phyloP scores from a whole-genome alignment of 2,797 vertebrate genomes.

The Nannoperca australis region DNA sequence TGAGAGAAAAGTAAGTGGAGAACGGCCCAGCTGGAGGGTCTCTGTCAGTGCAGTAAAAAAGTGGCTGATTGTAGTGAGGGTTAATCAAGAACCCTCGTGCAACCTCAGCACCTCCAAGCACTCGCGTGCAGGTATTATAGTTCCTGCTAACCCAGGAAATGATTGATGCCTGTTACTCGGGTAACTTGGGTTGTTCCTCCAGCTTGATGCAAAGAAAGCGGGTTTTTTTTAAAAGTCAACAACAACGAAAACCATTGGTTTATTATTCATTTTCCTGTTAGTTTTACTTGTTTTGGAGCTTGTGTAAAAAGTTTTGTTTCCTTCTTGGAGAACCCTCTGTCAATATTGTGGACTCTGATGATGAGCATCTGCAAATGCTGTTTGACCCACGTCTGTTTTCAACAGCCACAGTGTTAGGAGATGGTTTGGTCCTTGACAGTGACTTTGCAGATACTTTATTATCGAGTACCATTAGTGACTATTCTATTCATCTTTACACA shows the following conservation, averaged over 20 bases:
- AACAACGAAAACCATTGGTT: not conserved
- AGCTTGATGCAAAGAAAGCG: conserved; percentile 39
- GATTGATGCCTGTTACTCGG: conserved; percentile 27
- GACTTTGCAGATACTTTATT: conserved; percentile 48
- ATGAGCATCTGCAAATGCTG: conserved; percentile 23
- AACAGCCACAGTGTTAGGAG: not conserved
- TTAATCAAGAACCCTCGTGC: conserved; percentile 13
- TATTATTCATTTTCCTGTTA: conserved; percentile 24
- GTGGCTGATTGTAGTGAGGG: conserved; percentile 25
- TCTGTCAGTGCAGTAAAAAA: conserved; percentile 21
- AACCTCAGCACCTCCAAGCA: conserved; percentile 25
- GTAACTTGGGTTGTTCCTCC: conserved; percentile 35
- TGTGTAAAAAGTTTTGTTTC: conserved; percentile 20
- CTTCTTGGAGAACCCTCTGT: not conserved
- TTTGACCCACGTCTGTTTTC: conserved; percentile 9
- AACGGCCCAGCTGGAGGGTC: conserved; percentile 36
- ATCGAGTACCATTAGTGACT: not conserved
- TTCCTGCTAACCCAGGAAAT: conserved; percentile 62
- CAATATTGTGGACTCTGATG: conserved; percentile 12
- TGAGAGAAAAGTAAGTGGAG: conserved; percentile 26
- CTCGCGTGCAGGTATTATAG: conserved; percentile 18
- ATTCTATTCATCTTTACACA: not conserved
- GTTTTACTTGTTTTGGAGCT: conserved; percentile 29
- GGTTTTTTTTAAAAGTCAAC: conserved; percentile 12
- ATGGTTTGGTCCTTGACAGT: not conserved